Evolutionary conservation across 2,113 vertebrate genomes (phyloP), one percentile per base, ranked within the genome.

Genomic region (Equus quagga): DNA sequence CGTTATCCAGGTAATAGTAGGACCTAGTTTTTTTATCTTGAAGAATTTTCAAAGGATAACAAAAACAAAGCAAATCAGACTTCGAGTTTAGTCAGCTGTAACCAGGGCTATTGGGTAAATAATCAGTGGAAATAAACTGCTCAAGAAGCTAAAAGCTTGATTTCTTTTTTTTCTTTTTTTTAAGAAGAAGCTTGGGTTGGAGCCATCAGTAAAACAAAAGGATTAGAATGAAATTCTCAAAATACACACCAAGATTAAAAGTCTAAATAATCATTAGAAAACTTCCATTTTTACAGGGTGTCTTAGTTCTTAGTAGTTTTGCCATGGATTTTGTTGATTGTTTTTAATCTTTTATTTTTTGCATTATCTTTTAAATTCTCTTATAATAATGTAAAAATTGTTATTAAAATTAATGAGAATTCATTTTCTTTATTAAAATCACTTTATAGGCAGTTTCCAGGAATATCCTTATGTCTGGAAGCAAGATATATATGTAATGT

Each of bases 31-130:
- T 54, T 91, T 95, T 72, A 87, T 70, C 21, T 65, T 41, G 62
- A 83, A 92, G 21, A 80, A 26, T 51, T 94, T 91, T 56, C n/a
- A 97, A 89, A 97, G 73, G 31, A 54, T 72, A 90, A 31, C 67
- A 54, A 60, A 94, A 67, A 56, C 18, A 56, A 33, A 51, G n/a
- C 28, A 88, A 60, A 85, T 83, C 11, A 89, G 58, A 67, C 58
- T 54, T 79, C 8, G 79, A 14, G 46, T 60, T 54, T 28, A 92
- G 58, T 51, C 31, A 89, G 56, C 18, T 73, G 18, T 58, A 58
- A 14, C 1, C 10, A 78, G 64, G 6, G 44, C 21, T 95, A 3
- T 92, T 84, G 67, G 79, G 23, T 79, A 80, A 89, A 75, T 90
- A 90, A 82, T 88, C 11, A 72, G n/a, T 89, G 84, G 44, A 78